Evolutionary conservation across 1,140 invertebrate genomes (phyloP).

Genomic region (Holotrichia oblita): DNA sequence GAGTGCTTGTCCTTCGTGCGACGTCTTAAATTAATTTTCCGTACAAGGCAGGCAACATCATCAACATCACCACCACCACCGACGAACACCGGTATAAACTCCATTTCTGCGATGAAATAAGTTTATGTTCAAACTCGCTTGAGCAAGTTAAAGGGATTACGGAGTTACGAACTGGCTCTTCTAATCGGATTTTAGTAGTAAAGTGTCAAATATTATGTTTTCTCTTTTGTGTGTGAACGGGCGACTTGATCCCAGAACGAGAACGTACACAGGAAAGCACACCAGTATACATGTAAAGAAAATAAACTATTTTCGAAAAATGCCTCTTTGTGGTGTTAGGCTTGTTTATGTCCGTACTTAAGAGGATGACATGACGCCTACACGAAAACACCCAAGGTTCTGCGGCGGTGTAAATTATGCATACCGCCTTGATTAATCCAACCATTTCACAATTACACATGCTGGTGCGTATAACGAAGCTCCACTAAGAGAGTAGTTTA

Average conservation of each 20-base stretch:
- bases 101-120: slow-evolving; percentile 25
- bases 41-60: slow-evolving; percentile 15
- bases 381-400: background rate
- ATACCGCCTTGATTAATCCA: slow-evolving; percentile 6
- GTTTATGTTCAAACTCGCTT: slow-evolving; percentile 18
- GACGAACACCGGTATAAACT: slow-evolving; percentile 8
- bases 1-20: background rate
- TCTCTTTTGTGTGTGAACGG: slow-evolving; percentile 24
- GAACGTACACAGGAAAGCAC: background rate
- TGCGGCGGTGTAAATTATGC: slow-evolving; percentile 10
- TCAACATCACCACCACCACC: background rate
- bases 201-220: slow-evolving; percentile 35
- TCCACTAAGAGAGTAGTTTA: background rate
- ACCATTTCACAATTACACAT: background rate
- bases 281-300: background rate
- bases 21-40: slow-evolving; percentile 10
- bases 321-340: background rate
- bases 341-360: slow-evolving; percentile 13
- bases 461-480: background rate
- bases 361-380: slow-evolving; percentile 17
- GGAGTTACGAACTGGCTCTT: slow-evolving; percentile 1
- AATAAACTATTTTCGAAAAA: slow-evolving; percentile 20
- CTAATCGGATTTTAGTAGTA: slow-evolving; percentile 35
- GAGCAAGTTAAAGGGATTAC: slow-evolving; percentile 30
- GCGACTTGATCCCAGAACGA: background rate